Percentiles rank a stretch among this genome's conserved stretches.
Conservation (phyloP, 2,113 vertebrate genomes). For the Orthonyx spaldingii region DNA sequence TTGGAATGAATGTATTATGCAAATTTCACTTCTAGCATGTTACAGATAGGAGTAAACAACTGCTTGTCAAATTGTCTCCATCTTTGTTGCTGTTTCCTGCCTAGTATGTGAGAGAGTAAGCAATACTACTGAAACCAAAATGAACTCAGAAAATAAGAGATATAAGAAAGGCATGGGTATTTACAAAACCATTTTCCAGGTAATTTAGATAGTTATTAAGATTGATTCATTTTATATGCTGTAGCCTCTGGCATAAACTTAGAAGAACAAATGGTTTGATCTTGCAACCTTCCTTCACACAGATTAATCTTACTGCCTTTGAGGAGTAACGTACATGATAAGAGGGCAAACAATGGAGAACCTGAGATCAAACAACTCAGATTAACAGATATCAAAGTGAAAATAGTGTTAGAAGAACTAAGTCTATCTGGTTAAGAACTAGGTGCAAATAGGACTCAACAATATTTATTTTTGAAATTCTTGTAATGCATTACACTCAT, state of each 20-base stretch:
- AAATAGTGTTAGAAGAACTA: neutral
- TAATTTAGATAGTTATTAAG: constrained; percentile 23
- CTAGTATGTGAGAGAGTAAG: neutral
- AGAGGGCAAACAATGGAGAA: neutral
- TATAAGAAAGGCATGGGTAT: neutral
- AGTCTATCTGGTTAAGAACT: neutral
- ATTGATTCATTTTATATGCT: neutral
- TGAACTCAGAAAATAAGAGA: neutral
- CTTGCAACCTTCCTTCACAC: neutral
- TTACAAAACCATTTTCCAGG: neutral
- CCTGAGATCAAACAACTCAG: neutral
- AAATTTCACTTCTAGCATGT: neutral
- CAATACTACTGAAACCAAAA: neutral
- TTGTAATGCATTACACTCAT: neutral
- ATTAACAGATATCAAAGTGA: neutral
- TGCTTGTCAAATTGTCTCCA: neutral
- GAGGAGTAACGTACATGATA: neutral
- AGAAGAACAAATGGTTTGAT: constrained; percentile 9
- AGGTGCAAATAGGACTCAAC: neutral
- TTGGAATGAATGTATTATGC: neutral
- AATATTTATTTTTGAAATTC: neutral
- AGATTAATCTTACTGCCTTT: neutral
- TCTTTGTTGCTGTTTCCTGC: neutral
- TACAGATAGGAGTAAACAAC: neutral
- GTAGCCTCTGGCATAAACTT: neutral